Evolutionary conservation across 2,113 vertebrate genomes (phyloP).

Genomic region (Clarias batrachus): DNA sequence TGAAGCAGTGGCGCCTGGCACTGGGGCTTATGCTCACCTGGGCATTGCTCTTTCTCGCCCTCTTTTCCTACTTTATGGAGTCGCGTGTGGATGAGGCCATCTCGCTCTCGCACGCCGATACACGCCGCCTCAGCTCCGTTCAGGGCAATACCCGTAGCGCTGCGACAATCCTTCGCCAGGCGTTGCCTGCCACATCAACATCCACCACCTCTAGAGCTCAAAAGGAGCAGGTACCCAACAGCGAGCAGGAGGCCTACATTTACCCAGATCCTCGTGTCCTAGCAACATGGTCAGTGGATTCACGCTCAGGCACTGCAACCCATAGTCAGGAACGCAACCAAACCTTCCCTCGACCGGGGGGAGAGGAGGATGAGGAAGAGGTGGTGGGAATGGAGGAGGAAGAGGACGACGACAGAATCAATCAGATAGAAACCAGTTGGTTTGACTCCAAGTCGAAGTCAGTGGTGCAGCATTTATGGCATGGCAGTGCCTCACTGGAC

Average conservation of each 20-base stretch:
- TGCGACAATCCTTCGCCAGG: conserved; percentile 78
- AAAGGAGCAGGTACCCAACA: conserved; percentile 54
- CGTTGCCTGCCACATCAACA: conserved; percentile 57
- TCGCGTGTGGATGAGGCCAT: conserved; percentile 80
- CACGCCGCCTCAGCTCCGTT: conserved; percentile 79
- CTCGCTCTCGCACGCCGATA: conserved; percentile 81
- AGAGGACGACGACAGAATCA: conserved; percentile 56
- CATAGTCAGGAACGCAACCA: conserved; percentile 61
- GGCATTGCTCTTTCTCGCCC: conserved; percentile 86
- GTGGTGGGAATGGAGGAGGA: conserved; percentile 57
- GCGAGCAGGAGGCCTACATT: conserved; percentile 58
- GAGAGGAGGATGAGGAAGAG: conserved; percentile 52
- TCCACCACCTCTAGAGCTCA: conserved; percentile 47
- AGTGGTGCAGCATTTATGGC: conserved; percentile 85
- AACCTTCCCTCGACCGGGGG: conserved; percentile 25
- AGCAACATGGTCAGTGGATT: conserved; percentile 73
- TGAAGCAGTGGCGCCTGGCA: conserved; percentile 94
- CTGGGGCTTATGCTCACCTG: conserved; percentile 89
- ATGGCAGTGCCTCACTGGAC: conserved; percentile 79
- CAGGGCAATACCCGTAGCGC: conserved; percentile 78
- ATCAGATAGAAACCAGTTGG: conserved; percentile 51
- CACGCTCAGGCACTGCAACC: conserved; percentile 55
- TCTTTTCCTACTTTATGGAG: conserved; percentile 93
- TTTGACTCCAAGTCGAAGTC: conserved; percentile 77
- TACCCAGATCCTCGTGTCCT: conserved; percentile 68